A percentile compares a stretch with the other conserved stretches of the same genome.
These are phyloP conservation scores for Entelurus aequoreus DNA, from an alignment of 2,113 vertebrate species.

Conservation along the genomic window DNA sequence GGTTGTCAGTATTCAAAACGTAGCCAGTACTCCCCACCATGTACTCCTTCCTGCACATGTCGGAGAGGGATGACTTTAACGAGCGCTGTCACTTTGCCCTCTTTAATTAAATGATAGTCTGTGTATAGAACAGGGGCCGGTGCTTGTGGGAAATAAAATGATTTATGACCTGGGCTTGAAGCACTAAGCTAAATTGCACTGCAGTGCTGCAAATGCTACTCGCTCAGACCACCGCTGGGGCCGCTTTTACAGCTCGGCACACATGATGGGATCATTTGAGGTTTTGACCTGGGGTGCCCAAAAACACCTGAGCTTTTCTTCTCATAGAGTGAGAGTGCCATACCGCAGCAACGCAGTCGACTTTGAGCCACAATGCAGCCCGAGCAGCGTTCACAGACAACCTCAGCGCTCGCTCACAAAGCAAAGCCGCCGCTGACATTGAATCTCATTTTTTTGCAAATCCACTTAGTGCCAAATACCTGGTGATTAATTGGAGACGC, in stretches of 20 bases:
- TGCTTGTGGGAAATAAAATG: constrained; percentile 72
- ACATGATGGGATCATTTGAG: constrained; percentile 29
- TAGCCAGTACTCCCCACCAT: constrained; percentile 25
- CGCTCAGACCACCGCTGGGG: constrained; percentile 36
- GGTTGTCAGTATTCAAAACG: constrained; percentile 40
- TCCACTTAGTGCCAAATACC: constrained; percentile 56
- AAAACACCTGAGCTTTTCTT: constrained; percentile 10
- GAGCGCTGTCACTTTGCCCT: constrained; percentile 67
- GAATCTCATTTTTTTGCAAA: constrained; percentile 57
- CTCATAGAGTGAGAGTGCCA: background rate
- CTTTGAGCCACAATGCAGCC: constrained; percentile 25
- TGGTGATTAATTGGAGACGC: constrained; percentile 54
- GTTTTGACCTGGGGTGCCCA: constrained; percentile 14
- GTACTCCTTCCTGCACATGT: constrained; percentile 41
- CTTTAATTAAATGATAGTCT: constrained; percentile 77
- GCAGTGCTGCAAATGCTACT: constrained; percentile 67
- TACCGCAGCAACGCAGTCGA: constrained; percentile 8
- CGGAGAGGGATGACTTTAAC: constrained; percentile 55
- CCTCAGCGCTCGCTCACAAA: constrained; percentile 14
- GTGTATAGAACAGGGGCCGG: constrained; percentile 64
- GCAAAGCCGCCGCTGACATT: constrained; percentile 28
- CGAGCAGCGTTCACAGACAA: constrained; percentile 27
- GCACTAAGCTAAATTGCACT: constrained; percentile 77
- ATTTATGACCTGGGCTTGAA: constrained; percentile 69
- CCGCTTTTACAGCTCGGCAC: constrained; percentile 15